Evolutionary conservation across 1,140 invertebrate genomes (phyloP), one percentile per base, ranked within the genome.

Genomic region (Hyles euphorbiae): DNA sequence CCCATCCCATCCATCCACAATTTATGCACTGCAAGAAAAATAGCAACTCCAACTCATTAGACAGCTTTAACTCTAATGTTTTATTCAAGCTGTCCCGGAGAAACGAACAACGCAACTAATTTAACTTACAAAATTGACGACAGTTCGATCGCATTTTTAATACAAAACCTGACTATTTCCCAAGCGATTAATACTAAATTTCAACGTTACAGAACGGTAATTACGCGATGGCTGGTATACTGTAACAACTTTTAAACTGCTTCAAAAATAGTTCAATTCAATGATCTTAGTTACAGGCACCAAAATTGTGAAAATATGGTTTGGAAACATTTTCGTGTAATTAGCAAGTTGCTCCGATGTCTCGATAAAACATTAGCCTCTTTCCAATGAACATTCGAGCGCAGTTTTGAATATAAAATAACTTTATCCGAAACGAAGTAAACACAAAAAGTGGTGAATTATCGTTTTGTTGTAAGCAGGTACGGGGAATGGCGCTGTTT

Each of bases 51-150:
- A 68, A 68, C 76, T 85, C 83, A 88, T 85, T 86, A 88, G 70
- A 77, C 74, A 61, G 70, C 74, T 79, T 80, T 79, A 82, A 83
- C 75, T 75, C 83, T 83, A 80, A 88, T 86, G 83, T 86, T 86
- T 88, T 88, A 88, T 88, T 88, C 83, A 88, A 63, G 48, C 65
- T 60, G 66, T 56, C 60, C 64, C 66, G 69, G 71, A 70, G 73
- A 80, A 82, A 78, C 73, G 80, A 56, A 77, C 81, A 78, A 78
- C 76, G 74, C 71, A 74, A 81, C 73, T 85, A 76, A 86, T 88
- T 88, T 86, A 80, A 86, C 78, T 88, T 88, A 82, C 69, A 82
- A 73, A 87, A 81, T 79, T 83, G 78, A 79, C 79, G 77, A 87
- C 82, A 79, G 84, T 80, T 77, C 74, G 73, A 81, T 80, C 76